Conservation (phyloP, 2,888 invertebrate species). For the Sinelater perroti region DNA sequence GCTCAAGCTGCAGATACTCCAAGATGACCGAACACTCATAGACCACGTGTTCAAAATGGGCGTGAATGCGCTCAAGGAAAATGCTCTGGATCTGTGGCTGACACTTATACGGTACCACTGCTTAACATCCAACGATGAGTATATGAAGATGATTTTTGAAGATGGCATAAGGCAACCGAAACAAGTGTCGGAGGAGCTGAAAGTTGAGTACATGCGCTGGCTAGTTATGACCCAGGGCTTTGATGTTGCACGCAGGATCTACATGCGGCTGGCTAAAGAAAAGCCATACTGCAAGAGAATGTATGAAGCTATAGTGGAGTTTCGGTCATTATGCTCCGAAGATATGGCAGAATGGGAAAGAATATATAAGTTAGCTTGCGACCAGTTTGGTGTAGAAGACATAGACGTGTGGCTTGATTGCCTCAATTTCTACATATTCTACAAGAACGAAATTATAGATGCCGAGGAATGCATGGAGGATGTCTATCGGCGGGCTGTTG, state of each 20-base stretch:
- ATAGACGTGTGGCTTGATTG: constrained; percentile 78
- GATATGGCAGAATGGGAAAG: constrained; percentile 65
- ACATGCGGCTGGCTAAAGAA: constrained; percentile 63
- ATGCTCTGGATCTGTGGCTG: constrained; percentile 61
- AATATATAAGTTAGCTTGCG: constrained; percentile 69
- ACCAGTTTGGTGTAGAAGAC: constrained; percentile 72
- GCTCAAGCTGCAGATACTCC: no score
- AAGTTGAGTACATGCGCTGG: constrained; percentile 71
- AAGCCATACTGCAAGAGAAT: constrained; percentile 52
- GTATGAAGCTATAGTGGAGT: constrained; percentile 63
- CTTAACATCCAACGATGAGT: constrained; percentile 53
- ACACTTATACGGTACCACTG: constrained; percentile 56
- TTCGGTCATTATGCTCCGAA: constrained; percentile 61
- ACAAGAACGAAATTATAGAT: no score
- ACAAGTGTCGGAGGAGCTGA: constrained; percentile 63
- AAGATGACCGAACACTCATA: no score
- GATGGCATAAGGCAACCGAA: constrained; percentile 63
- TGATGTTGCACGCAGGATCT: constrained; percentile 68
- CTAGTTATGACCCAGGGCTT: constrained; percentile 59
- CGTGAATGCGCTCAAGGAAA: constrained; percentile 54
- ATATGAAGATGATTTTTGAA: constrained; percentile 58
- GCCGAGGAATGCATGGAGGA: no score
- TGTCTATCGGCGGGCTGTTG: no score
- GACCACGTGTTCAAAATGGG: constrained; percentile 53
- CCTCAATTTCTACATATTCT: constrained; percentile 77